Conservation (phyloP, 2,113 vertebrate species). For the Tenebrosternarchus preto region DNA sequence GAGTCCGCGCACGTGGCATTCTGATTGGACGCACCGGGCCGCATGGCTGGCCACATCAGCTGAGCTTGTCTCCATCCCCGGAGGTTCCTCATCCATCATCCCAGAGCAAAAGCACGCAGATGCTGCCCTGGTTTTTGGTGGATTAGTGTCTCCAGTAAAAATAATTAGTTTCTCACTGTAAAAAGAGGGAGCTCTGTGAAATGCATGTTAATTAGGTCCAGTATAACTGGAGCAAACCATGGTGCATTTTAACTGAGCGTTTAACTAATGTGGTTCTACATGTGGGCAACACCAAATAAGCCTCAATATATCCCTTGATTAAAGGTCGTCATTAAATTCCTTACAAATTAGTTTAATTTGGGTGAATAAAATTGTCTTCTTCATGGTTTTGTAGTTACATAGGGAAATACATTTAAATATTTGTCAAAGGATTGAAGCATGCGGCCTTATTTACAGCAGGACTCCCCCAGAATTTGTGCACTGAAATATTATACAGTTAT, state of each 20-base stretch:
- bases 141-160: background rate
- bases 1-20: background rate
- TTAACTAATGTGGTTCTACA: background rate
- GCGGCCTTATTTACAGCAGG: too few species aligned
- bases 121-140: constrained; percentile 3
- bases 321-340: background rate
- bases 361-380: background rate
- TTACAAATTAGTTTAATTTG: background rate
- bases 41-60: too few species aligned
- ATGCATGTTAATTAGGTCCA: background rate
- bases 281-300: background rate
- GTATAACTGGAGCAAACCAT: background rate
- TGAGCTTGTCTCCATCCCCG: constrained; percentile 8
- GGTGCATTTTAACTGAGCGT: background rate
- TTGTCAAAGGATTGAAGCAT: too few species aligned
- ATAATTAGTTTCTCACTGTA: constrained; percentile 1
- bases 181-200: background rate
- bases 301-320: background rate
- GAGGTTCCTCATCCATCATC: constrained; percentile 8
- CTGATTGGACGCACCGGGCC: background rate
- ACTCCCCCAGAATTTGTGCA: too few species aligned
- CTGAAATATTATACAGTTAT: too few species aligned
- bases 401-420: background rate
- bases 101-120: background rate
- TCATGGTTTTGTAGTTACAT: background rate